Evolutionary conservation across 1,140 invertebrate genomes (phyloP), one percentile per base, ranked within the genome.

Genomic region (Bombus turneri): DNA sequence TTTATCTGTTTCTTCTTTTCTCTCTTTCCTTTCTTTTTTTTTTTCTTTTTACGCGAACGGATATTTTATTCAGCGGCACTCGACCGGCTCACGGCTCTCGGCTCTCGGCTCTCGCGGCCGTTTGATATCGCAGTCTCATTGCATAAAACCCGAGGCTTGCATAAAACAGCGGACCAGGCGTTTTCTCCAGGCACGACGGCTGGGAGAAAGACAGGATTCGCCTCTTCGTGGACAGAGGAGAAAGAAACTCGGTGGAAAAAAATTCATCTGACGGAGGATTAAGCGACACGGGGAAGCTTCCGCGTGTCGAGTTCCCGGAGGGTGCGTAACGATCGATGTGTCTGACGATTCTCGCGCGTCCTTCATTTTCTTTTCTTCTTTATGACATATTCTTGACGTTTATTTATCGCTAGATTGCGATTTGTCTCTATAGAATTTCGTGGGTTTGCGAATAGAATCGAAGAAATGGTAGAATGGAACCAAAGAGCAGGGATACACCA

Each of bases 91-190:
- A 53, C 47, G 47, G 47, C 47, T 53, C 47, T 6, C 43, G 41
- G 41, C 41, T 43, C 83, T 47, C 64, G 73, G 47, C 77, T 89
- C 76, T 83, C 87, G 87, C 85, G 86, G 85, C 86, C 73, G 88
- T 90, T 90, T 90, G 89, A 90, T 90, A 90, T 90, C 84, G 89
- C 89, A 90, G 88, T 90, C 88, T 89, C 88, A 85, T 90, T 90
- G 89, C 89, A 90, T 90, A 90, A 90, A 90, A 90, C 89, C 88
- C 88, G 80, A 72, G 86, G 71, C 86, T 89, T 90, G 89, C 89
- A 90, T 90, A 90, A 90, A 90, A 90, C 88, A 90, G 47, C 69
- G 75, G 74, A 41, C 81, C 28, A 37, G 31, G 39, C 75, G 74
- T 62, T 82, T 66, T 47, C 53, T 59, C 80, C 47, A 57, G 41